Base-by-base conservation (phyloP, 2,797 vertebrate species). In the Dermochelys coriacea region DNA sequence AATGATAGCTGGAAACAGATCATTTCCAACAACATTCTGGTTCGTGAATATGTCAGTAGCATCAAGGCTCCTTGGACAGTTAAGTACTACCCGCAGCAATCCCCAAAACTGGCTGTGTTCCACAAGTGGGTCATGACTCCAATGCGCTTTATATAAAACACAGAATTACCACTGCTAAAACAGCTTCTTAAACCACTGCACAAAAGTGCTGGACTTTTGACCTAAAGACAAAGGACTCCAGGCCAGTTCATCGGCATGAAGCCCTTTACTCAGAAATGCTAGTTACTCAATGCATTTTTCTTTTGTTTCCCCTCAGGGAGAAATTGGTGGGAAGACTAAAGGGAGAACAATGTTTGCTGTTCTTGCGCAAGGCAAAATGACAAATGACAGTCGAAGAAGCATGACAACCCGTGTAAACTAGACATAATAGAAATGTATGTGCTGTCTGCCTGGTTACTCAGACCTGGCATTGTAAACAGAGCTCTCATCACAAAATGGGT, bases 351-450 rank as follows among this genome's bases (percentile, higher is more conserved):
- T 52, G 55, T 94, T 95, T 96, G 90, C 89, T 47, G 87, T 94
- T 91, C 87, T 91, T 83, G 64, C 87, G 87, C 91, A 92, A 97
- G 94, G 90, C 75, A 29, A 0, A 0, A 83, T 93, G 95, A 96
- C 86, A 96, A 96, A 95, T 84, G 91, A 51, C 87, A 91, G 80
- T 86, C 89, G 88, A 88, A 89, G 86, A 93, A 87, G 86, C 92
- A 68, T 93, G 95, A 92, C 93, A 96, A 87, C 94, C 79, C 93
- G 92, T 74, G 90, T 95, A 96, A 97, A 96, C 90, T 90, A 85
- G 37, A 86, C 95, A 91, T 97, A 96, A 97, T 96, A 90, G 96
- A 94, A 96, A 92, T 10, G 15, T 80, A 52, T 86, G 89, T 92
- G 93, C 87, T 89, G 92, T 79, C 10, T 19, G 87, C 94, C 49